Evolutionary conservation across 2,888 invertebrate genomes (phyloP), one percentile per base, ranked within the genome.

Genomic region (Quadroppia sp.): DNA sequence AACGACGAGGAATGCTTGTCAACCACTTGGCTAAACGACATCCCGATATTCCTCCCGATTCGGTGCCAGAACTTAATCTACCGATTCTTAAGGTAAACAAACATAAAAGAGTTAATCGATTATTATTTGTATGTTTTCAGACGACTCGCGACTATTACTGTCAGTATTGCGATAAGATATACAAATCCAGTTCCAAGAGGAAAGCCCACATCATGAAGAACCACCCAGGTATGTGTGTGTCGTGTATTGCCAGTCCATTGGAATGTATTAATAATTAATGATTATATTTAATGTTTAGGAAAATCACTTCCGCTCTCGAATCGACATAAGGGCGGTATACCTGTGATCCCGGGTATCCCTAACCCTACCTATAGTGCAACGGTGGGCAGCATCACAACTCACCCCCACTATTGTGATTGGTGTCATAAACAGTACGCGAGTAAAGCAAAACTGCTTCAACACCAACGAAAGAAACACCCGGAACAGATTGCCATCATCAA

Each of bases 401-500:
- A 86, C 78, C 89, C 89, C 0, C 89, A 90, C 79, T 85, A 86
- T 61, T 91, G 91, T 81, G 86, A 86, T 74, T 90, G 88, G 86
- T 94, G 94, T 81, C 90, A 91, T 81, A 90, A 91, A 78, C 92
- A 94, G 83, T 94, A 93, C 82, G 90, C 90, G 30, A 89, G 91
- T 79, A 89, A 90, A 79, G 87, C 87, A 30, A 85, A 86, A 79
- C 80, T 85, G n/a, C 80, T 84, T 75, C 85, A 85, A 77, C 85
- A 85, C 79, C 83, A 84, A 78, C 80, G 85, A 6, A 83, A 83
- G 78, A 82, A 83, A 71, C 85, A 85, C 77, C 77, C 81, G 17
- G 80, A 79, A 23, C 75, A 79, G 74, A 77, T 79, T 25, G 74
- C 77, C 56, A 74, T 76, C 28, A 75, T 74, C 75, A 77, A 74